Conservation (phyloP, 2,888 invertebrate species). For the Congeria kusceri region DNA sequence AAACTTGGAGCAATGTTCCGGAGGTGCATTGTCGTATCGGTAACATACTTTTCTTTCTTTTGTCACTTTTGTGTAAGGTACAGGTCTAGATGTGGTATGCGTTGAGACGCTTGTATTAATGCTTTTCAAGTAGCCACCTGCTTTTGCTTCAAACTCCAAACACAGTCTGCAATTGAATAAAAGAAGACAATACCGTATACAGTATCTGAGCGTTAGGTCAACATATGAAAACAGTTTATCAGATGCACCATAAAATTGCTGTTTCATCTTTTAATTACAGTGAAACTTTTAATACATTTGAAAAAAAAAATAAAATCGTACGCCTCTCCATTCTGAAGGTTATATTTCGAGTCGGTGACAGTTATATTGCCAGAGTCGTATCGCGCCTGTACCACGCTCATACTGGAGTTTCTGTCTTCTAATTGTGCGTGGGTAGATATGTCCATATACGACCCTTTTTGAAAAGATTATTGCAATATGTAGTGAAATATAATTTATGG, state of each 20-base stretch:
- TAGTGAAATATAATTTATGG: no score
- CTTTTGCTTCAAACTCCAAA: conserved; percentile 30
- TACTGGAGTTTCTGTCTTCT: conserved; percentile 16
- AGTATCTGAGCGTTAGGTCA: no score
- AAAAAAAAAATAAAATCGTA: no score
- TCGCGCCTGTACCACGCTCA: background rate
- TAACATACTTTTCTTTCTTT: conserved; percentile 37
- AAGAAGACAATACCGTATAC: no score
- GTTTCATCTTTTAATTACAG: no score
- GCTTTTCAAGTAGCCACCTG: conserved; percentile 49
- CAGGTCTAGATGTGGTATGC: background rate
- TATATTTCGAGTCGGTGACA: no score
- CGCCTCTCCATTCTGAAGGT: no score
- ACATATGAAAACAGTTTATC: no score
- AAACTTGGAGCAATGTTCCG: conserved; percentile 39
- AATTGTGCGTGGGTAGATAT: background rate
- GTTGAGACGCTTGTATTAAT: background rate
- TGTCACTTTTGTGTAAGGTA: conserved; percentile 19
- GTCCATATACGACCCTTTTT: no score
- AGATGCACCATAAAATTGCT: no score
- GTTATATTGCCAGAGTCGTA: conserved; percentile 8
- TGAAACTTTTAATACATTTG: no score
- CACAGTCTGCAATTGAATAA: conserved; percentile 56
- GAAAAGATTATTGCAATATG: no score
- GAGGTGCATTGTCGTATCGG: conserved; percentile 37